Percentiles rank a stretch among this genome's conserved stretches.
phyloP scores from a whole-genome alignment of 2,888 invertebrate species.

The Thumatha senex region DNA sequence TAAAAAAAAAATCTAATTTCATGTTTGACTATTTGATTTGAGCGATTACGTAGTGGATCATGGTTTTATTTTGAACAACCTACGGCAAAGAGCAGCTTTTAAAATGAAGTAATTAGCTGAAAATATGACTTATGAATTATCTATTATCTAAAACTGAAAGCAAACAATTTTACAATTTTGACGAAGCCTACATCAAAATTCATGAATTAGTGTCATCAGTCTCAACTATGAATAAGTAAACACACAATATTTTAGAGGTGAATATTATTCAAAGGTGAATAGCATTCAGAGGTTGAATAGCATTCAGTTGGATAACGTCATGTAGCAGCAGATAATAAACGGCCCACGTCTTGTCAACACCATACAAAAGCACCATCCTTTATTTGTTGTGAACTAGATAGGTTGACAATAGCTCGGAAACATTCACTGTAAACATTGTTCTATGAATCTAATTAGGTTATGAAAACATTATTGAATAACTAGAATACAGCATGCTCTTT shows the following conservation, averaged over 20 bases:
- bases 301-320: constrained; percentile 46
- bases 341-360: constrained; percentile 56
- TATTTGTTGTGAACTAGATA: constrained; percentile 62
- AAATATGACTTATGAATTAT: too few relatives aligned
- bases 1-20: too few relatives aligned
- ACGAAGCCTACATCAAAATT: neutral
- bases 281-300: constrained; percentile 42
- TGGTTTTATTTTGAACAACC: too few relatives aligned
- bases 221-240: constrained; percentile 5
- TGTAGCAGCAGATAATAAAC: constrained; percentile 48
- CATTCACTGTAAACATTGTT: constrained; percentile 45
- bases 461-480: constrained; percentile 31
- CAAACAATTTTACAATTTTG: neutral
- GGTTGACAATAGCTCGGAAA: constrained; percentile 47
- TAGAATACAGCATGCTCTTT: neutral
- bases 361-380: constrained; percentile 58
- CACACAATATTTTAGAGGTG: constrained; percentile 36
- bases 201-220: neutral
- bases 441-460: constrained; percentile 49
- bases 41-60: too few relatives aligned
- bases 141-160: neutral
- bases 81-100: too few relatives aligned
- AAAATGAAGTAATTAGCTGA: too few relatives aligned
- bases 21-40: too few relatives aligned
- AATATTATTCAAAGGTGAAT: constrained; percentile 43